Evolutionary conservation across 2,797 vertebrate genomes (phyloP), one percentile per base, ranked within the genome.

Genomic region (Florisuga fusca): DNA sequence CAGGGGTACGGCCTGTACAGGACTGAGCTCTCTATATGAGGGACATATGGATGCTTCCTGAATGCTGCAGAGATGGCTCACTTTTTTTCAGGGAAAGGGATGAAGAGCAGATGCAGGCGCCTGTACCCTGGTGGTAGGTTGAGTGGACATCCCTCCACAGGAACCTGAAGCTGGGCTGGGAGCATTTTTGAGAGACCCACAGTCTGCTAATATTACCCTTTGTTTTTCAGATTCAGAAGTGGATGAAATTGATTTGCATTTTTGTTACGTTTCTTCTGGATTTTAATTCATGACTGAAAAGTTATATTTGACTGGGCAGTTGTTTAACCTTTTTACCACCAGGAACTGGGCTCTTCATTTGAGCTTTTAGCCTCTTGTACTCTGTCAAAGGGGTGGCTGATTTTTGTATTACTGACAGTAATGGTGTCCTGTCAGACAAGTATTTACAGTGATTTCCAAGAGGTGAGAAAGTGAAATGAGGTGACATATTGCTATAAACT

Each of bases 401-500:
- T 53, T 83, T n/a, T 71, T 72, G 91, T 58, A 11, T 64, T 63
- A 18, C 27, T 72, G 38, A 19, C 29, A 54, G 58, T 48, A 57
- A 26, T 4, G 11, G 31, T 89, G 54, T 85, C 55, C 57, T 57
- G 57, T 72, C 68, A 89, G 18, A 63, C 43, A 80, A 72, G 50
- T 62, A 23, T 84, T 90, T 95, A 73, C 57, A 72, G 55, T 2
- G 2, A 22, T 58, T 94, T 84, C 29, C 25, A 43, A 82, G 78
- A 58, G 46, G 53, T 84, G 90, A 84, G 63, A 67, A 81, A 43
- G 82, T 62, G 84, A 81, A 96, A 87, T 74, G 69, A 86, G n/a
- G 31, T 6, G 10, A 80, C 33, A 19, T 51, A 76, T 22, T 83
- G 33, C 85, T 87, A 63, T 64, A 88, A 95, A 89, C 23, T 22